phyloP scores from a whole-genome alignment of 2,888 invertebrate species.

The Orchesellides sinensis region DNA sequence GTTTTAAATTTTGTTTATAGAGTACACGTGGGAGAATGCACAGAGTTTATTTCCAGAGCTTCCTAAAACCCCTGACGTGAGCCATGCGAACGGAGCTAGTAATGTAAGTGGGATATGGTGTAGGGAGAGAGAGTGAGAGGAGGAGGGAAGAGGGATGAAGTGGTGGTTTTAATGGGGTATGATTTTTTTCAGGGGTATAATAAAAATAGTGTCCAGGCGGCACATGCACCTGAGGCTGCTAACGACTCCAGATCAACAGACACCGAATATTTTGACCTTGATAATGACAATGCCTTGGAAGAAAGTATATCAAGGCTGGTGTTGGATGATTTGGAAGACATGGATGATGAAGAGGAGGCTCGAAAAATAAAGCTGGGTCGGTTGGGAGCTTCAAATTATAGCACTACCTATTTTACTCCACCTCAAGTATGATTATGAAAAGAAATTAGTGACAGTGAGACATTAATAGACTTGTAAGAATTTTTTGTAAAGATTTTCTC shows the following conservation, averaged over 20 bases:
- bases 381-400: conserved; percentile 64
- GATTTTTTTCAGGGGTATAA: conserved; percentile 40
- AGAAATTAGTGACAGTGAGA: too few relatives aligned
- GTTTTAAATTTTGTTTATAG: conserved; percentile 43
- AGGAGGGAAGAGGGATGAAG: too few relatives aligned
- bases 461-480: background rate
- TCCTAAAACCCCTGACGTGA: conserved; percentile 29
- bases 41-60: conserved; percentile 53
- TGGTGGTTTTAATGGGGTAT: too few relatives aligned
- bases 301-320: conserved; percentile 76
- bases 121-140: too few relatives aligned
- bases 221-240: background rate
- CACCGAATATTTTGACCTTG: conserved; percentile 71
- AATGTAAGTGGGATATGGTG: too few relatives aligned
- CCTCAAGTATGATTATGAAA: conserved; percentile 69
- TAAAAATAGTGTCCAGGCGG: conserved; percentile 24
- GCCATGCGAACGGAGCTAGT: conserved; percentile 55
- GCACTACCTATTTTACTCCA: conserved; percentile 72
- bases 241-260: conserved; percentile 55
- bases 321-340: conserved; percentile 75
- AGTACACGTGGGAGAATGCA: conserved; percentile 70
- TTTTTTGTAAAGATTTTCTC: too few relatives aligned
- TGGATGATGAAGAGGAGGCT: conserved; percentile 68
- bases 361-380: conserved; percentile 69
- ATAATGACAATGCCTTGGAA: conserved; percentile 74